Evolutionary conservation across 2,797 vertebrate genomes (phyloP).

Genomic region (Chaetodon trifasciatus): DNA sequence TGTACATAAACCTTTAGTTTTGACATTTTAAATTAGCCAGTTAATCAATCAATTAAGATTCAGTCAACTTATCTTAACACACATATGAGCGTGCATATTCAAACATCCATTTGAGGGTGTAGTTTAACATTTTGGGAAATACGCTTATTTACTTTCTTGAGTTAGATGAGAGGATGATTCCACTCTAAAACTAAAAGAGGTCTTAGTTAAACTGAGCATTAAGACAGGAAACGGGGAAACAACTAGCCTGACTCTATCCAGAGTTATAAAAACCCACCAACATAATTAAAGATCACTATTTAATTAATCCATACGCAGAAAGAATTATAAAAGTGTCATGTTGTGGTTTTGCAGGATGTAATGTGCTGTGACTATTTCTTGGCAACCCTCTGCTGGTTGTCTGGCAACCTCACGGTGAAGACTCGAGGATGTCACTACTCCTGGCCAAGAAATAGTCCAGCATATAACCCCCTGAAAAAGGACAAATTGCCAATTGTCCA

Average conservation of each 20-base stretch:
- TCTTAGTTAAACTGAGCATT: not conserved
- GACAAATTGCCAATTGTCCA: not conserved
- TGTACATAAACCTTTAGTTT: conserved; percentile 95
- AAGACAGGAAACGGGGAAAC: not conserved
- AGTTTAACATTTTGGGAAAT: not conserved
- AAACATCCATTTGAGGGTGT: not conserved
- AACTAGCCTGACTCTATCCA: not conserved
- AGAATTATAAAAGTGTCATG: not conserved
- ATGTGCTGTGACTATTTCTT: conserved; percentile 5
- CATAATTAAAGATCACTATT: not conserved
- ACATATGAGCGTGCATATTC: not conserved
- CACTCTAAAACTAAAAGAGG: not conserved
- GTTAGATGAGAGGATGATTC: not conserved
- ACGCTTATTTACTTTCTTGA: not conserved
- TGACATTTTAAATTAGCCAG: conserved; percentile 6
- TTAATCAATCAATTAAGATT: not conserved
- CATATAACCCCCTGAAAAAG: not conserved
- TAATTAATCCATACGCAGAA: not conserved
- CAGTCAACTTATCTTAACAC: not conserved
- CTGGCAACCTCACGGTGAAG: not conserved
- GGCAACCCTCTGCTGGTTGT: not conserved
- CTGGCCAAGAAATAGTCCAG: not conserved
- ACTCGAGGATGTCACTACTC: not conserved
- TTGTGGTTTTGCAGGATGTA: not conserved
- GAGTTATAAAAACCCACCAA: not conserved